Evolutionary conservation across 2,888 invertebrate genomes (phyloP), one percentile per base, ranked within the genome.

Genomic region (Gisinianus flammeolus): DNA sequence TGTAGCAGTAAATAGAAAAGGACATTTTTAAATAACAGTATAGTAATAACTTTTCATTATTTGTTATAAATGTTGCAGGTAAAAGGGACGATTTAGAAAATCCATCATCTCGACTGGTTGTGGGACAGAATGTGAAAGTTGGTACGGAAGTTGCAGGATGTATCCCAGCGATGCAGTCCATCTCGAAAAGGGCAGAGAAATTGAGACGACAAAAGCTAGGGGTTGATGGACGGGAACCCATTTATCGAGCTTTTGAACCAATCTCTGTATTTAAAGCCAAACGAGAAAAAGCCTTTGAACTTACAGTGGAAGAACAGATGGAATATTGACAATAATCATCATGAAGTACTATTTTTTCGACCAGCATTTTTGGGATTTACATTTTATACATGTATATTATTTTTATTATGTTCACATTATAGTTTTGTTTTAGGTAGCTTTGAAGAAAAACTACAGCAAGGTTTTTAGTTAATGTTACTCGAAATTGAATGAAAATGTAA

Each of bases 61-160:
- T 24, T 62, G 62, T 62, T 54, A n/a, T 24, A 8, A 35, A n/a
- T 52, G 80, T 91, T 86, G 86, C 89, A 90, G 92, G 93, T 0
- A 92, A 92, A 85, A 87, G 87, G 52, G 98, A 98, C 87, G 88
- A 90, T 81, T 88, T 98, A 26, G 88, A 89, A 35, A 95, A 95
- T 19, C 95, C 97, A 0, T 96, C 97, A 0, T 92, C 95, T 85
- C 91, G 95, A 80, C 87, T 98, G 3, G 94, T 97, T 90, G 86
- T 95, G 5, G 98, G 98, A 0, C 92, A 93, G 85, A 93, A 94
- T 0, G 92, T 94, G 74, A 90, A 90, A 79, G 90, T 90, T 70
- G 98, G 98, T 0, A 97, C 97, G 0, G 97, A 77, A 31, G 30
- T 77, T 5, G 67, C 66, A 64, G 72, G 64, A 2, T 72, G 72